Evolutionary conservation across 2,113 vertebrate genomes (phyloP).

Genomic region (Benitochromis conjunctus): DNA sequence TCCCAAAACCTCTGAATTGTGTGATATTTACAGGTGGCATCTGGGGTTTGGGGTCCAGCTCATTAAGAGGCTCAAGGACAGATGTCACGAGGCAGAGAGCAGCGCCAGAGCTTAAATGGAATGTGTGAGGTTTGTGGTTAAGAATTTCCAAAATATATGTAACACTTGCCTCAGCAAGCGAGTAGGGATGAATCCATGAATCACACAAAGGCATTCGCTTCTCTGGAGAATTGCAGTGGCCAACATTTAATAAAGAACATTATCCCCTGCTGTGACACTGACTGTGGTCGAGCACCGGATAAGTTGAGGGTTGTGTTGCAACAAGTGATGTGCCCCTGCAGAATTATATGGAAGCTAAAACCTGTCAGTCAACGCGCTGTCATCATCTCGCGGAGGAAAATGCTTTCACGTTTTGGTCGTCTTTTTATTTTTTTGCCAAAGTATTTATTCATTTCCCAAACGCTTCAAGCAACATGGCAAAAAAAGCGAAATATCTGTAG

Average conservation of each 20-base stretch:
- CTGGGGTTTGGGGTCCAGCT: slow-evolving; percentile 19
- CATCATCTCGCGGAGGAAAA: not conserved
- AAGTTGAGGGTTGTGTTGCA: not conserved
- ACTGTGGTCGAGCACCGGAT: not conserved
- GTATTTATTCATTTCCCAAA: not conserved
- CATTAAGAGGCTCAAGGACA: not conserved
- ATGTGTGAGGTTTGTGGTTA: slow-evolving; percentile 15
- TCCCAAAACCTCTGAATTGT: slow-evolving; percentile 23
- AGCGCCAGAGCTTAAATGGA: not conserved
- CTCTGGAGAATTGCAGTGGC: slow-evolving; percentile 7
- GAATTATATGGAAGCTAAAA: not conserved
- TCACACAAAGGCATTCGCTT: not conserved
- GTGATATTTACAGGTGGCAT: slow-evolving; percentile 55
- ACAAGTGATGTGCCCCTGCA: not conserved
- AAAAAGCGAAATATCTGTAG: not conserved
- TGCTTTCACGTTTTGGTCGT: not conserved
- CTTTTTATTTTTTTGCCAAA: not conserved
- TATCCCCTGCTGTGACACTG: not conserved
- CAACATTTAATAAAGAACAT: slow-evolving; percentile 6
- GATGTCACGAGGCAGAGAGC: not conserved
- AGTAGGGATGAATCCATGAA: not conserved
- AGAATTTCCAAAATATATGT: slow-evolving; percentile 5
- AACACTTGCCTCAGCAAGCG: slow-evolving; percentile 30
- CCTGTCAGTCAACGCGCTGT: slow-evolving; percentile 3
- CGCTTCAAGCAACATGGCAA: not conserved